Conservation (phyloP, 2,888 invertebrate genomes). For the Nezara viridula region DNA sequence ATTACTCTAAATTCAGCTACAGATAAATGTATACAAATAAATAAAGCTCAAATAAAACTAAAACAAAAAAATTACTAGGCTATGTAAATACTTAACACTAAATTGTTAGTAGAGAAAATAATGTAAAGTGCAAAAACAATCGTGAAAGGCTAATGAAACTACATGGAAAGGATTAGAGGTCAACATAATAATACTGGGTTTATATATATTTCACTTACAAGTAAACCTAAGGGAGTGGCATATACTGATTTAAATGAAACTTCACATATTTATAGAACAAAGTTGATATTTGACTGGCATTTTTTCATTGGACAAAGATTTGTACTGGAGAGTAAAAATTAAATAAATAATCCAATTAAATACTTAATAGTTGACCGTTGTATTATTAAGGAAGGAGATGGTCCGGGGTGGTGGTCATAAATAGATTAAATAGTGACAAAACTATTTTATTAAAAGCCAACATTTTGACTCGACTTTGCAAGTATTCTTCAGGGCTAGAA, state of each 20-base stretch:
- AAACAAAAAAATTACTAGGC: background rate
- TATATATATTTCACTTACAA: background rate
- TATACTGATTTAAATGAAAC: background rate
- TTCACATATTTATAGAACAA: background rate
- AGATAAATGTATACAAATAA: background rate
- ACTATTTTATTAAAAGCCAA: too few species aligned
- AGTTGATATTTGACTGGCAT: too few species aligned
- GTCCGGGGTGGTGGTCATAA: too few species aligned
- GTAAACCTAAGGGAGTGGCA: background rate
- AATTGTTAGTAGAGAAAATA: background rate
- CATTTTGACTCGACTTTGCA: too few species aligned
- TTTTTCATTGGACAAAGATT: background rate
- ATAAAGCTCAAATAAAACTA: background rate
- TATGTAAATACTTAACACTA: background rate
- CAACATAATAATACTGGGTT: background rate
- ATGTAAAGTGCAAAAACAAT: background rate
- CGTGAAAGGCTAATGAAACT: background rate
- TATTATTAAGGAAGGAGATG: too few species aligned
- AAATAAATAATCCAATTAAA: too few species aligned
- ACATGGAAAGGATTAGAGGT: background rate
- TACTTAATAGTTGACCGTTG: too few species aligned
- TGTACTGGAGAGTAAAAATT: too few species aligned
- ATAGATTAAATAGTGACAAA: too few species aligned
- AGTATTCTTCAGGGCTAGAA: too few species aligned
- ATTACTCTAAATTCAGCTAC: constrained; percentile 40